These are phyloP conservation scores for Cinclus cinclus DNA, from an alignment of 2,113 vertebrate species.

Conservation along the genomic window DNA sequence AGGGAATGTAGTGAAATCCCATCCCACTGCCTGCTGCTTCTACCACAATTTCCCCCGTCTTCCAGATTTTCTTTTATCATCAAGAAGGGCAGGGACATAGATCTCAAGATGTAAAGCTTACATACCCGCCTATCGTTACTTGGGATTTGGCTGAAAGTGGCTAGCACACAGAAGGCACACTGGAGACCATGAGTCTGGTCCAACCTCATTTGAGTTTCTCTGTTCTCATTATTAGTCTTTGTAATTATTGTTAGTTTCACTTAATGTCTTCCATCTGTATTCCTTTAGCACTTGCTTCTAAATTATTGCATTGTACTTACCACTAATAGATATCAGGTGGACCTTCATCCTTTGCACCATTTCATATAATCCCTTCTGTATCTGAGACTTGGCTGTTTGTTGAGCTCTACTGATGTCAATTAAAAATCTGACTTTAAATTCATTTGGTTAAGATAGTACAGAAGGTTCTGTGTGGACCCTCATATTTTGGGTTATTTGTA, in stretches of 20 bases:
- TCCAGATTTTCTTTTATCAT: not conserved
- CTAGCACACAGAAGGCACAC: not conserved
- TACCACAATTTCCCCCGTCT: not conserved
- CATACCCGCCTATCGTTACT: not conserved
- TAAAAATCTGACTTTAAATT: conserved; percentile 24
- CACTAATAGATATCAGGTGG: conserved; percentile 36
- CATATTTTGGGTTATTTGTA: conserved; percentile 21
- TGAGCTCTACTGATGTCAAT: not conserved
- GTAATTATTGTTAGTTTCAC: not conserved
- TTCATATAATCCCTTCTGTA: not conserved
- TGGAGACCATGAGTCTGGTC: not conserved
- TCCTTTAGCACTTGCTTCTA: conserved; percentile 33
- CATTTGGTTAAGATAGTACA: not conserved
- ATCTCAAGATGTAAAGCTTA: not conserved
- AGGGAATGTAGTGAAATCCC: not conserved
- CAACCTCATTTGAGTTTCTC: not conserved
- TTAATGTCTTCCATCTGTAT: conserved; percentile 16
- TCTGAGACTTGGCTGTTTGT: not conserved
- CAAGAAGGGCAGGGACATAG: not conserved
- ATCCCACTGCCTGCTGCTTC: not conserved
- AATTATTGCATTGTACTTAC: conserved; percentile 5
- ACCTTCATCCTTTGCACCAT: not conserved
- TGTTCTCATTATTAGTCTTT: not conserved
- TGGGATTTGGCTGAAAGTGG: not conserved
- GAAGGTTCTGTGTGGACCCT: not conserved